Percentiles rank a stretch among this genome's conserved stretches.
phyloP scores from a whole-genome alignment of 2,888 invertebrate species.

The Mycalesis mineus region DNA sequence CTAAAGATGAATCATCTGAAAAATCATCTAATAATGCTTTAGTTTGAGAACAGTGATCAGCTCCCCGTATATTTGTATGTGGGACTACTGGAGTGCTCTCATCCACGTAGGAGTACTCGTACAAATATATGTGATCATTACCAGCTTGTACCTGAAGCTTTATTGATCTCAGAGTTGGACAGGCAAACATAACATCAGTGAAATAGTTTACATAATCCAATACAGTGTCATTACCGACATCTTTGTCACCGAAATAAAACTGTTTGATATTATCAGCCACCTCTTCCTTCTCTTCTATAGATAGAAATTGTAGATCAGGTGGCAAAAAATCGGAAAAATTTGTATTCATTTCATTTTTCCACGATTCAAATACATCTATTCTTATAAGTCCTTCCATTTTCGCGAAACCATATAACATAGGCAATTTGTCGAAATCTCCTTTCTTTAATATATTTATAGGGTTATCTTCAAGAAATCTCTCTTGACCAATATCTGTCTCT shows the following conservation, averaged over 20 bases:
- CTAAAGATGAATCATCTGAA: too few species aligned
- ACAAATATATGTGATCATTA: conserved; percentile 41
- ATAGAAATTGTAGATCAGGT: conserved; percentile 42
- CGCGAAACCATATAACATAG: conserved; percentile 43
- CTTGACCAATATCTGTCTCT: conserved; percentile 33
- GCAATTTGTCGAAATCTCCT: conserved; percentile 37
- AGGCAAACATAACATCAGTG: conserved; percentile 48
- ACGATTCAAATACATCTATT: conserved; percentile 36
- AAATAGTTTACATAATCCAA: conserved; percentile 36
- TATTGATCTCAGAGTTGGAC: conserved; percentile 37
- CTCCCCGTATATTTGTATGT: conserved; percentile 39
- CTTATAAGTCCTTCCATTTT: conserved; percentile 44
- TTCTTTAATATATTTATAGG: conserved; percentile 42
- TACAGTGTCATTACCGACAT: conserved; percentile 30
- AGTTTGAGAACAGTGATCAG: conserved; percentile 42
- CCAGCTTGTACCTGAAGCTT: conserved; percentile 32
- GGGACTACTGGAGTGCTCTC: conserved; percentile 36
- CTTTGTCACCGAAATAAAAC: conserved; percentile 43
- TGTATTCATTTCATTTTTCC: conserved; percentile 45
- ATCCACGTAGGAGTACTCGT: conserved; percentile 45
- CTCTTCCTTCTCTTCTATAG: conserved; percentile 37
- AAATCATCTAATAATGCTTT: conserved; percentile 31
- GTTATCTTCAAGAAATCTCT: conserved; percentile 40
- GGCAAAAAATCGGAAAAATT: conserved; percentile 55
- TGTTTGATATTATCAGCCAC: conserved; percentile 40